A percentile compares a stretch with the other conserved stretches of the same genome.
phyloP scores from a whole-genome alignment of 2,797 vertebrate species.

The Vireo griseus region DNA sequence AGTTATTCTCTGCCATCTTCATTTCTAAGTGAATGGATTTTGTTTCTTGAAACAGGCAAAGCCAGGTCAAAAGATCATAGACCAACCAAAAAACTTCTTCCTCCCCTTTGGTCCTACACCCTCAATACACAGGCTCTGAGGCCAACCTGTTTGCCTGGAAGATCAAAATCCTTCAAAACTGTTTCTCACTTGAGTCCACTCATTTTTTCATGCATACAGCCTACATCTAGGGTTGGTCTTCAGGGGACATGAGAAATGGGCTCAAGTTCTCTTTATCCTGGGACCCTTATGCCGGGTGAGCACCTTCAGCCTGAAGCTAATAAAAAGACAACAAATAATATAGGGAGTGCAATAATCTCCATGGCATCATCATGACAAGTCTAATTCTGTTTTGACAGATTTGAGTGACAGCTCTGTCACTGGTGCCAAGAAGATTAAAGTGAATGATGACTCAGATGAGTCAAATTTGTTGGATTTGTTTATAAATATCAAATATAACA shows the following conservation, averaged over 20 bases:
- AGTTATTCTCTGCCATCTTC: not conserved
- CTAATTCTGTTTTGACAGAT: conserved; percentile 32
- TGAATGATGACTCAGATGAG: not conserved
- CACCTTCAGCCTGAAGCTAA: not conserved
- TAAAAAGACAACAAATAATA: not conserved
- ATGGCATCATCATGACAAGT: not conserved
- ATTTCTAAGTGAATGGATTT: not conserved
- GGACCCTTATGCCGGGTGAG: not conserved
- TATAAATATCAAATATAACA: not conserved
- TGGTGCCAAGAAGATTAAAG: not conserved
- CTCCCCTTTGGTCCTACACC: not conserved
- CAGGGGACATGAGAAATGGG: not conserved
- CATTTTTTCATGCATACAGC: not conserved
- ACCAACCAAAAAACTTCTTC: not conserved
- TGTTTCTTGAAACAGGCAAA: not conserved
- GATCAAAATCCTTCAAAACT: not conserved
- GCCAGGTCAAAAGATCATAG: not conserved
- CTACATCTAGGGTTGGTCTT: not conserved
- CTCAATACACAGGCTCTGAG: not conserved
- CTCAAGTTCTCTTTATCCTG: not conserved
- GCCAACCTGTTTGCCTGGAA: not conserved
- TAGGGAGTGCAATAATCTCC: not conserved
- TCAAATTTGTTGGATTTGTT: not conserved
- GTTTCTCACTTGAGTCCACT: not conserved
- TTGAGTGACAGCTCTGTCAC: conserved; percentile 13